These are phyloP conservation scores for Sebastes minor DNA, from an alignment of 2,797 vertebrate genomes.

Conservation along the genomic window DNA sequence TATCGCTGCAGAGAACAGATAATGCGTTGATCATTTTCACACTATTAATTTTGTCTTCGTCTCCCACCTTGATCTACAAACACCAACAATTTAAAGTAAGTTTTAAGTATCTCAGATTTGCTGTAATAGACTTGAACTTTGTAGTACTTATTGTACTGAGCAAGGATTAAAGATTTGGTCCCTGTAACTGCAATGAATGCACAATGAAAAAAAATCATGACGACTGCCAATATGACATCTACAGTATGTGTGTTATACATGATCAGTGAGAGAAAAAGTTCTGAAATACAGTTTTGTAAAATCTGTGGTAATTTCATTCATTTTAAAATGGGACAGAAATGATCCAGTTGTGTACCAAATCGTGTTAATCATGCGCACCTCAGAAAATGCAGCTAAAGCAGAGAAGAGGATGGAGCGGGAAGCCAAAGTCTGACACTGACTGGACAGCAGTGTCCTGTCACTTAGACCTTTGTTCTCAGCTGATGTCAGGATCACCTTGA, in stretches of 20 bases:
- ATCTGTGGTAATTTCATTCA: background rate
- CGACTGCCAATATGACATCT: too few species aligned
- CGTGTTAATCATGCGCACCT: background rate
- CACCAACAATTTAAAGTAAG: background rate
- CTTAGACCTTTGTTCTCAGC: constrained; percentile 51
- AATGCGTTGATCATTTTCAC: background rate
- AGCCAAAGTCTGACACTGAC: constrained; percentile 7
- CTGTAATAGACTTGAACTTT: background rate
- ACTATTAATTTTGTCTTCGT: background rate
- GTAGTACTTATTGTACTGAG: background rate
- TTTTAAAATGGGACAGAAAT: background rate
- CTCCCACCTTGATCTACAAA: background rate
- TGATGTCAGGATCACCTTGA: constrained; percentile 66
- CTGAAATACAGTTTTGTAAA: background rate
- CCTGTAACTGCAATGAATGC: background rate
- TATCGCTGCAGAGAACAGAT: background rate
- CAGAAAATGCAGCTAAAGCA: background rate
- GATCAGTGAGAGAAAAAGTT: background rate
- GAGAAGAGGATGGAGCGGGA: background rate
- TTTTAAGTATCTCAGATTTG: background rate
- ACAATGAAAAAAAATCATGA: background rate
- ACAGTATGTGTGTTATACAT: background rate
- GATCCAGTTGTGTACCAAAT: background rate
- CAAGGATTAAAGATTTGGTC: background rate
- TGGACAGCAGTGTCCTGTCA: constrained; percentile 19